These are phyloP conservation scores for Drosophila demipolita DNA, from an alignment of 2,888 invertebrate genomes.

Conservation along the genomic window DNA sequence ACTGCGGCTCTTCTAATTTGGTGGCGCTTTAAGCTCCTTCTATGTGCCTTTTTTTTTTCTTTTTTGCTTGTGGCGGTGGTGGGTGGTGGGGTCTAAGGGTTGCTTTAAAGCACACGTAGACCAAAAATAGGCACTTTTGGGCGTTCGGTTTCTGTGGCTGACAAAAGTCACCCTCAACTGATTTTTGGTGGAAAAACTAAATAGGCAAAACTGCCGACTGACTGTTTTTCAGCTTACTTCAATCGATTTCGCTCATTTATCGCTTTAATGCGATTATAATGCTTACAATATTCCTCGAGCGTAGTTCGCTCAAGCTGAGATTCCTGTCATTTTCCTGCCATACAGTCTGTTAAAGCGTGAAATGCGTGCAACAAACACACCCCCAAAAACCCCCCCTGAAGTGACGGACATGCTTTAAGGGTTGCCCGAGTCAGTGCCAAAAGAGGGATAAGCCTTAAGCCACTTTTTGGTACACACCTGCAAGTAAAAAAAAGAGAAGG, in stretches of 20 bases:
- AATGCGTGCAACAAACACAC: constrained; percentile 61
- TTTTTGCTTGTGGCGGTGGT: not conserved
- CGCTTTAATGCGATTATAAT: constrained; percentile 79
- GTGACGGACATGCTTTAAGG: constrained; percentile 45
- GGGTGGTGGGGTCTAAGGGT: constrained; percentile 58
- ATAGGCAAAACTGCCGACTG: constrained; percentile 69
- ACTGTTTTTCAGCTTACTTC: constrained; percentile 25
- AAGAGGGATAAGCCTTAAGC: constrained; percentile 42
- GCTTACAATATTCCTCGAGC: constrained; percentile 54
- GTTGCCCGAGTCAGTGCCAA: constrained; percentile 42
- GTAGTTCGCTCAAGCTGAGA: constrained; percentile 55
- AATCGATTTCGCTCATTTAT: constrained; percentile 77
- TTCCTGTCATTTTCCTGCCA: constrained; percentile 38
- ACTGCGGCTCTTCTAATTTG: constrained; percentile 62
- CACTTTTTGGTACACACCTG: constrained; percentile 65
- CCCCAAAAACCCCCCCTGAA: constrained; percentile 32
- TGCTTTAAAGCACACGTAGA: constrained; percentile 67
- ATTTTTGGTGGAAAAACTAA: constrained; percentile 60
- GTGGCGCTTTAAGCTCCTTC: constrained; percentile 67
- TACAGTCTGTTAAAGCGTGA: constrained; percentile 70
- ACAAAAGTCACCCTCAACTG: constrained; percentile 68
- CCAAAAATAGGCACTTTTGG: constrained; percentile 13
- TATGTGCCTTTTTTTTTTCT: constrained; percentile 14
- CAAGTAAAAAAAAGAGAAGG: constrained; percentile 61
- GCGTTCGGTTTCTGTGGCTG: constrained; percentile 41